Evolutionary conservation across 2,888 invertebrate species (phyloP), one percentile per base, ranked within the genome.

Genomic region (Chelonus formosanus): DNA sequence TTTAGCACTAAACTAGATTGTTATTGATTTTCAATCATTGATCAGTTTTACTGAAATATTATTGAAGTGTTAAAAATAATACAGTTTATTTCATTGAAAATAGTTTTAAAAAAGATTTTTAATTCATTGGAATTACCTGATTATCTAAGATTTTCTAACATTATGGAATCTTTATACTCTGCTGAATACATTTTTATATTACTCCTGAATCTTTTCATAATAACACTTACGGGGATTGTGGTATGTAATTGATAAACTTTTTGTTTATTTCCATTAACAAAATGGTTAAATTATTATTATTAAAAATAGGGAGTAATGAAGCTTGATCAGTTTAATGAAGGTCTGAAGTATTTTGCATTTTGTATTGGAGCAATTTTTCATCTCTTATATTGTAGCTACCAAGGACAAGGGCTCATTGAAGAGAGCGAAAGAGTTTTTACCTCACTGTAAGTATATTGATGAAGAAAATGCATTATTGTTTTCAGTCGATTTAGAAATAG

Each of bases 181-280:
- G 10, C 47, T 40, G 62, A 45, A n/a, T 69, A 57, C 36, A 48
- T 69, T 3, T 52, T 71, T n/a, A 61, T 62, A 10, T 31, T 69
- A 7, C 60, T 53, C 40, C 34, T 59, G 5, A 64, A 63, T 31
- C 63, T 62, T 45, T 31, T 67, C 7, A 62, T 66, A 20, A 68
- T 71, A 8, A 71, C 71, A 7, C 31, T 69, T 20, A 69, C 69
- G 3, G 71, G 71, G 1, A 69, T 62, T n/a, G 66, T 69, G 66
- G 71, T 71, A 31, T 64, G 64, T 67, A 20, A 6, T 31, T 10
- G n/a, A 20, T 5, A 31, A n/a, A 32, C 52, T 7, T 3, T 1
- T 60, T 0, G 7, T 60, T 32, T 32, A n/a, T 43, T 6, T 43
- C 32, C 35, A 44, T 34, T 3, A 8, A 44, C 3, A n/a, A 6